phyloP scores from a whole-genome alignment of 2,113 vertebrate species.

The Ovis aries region DNA sequence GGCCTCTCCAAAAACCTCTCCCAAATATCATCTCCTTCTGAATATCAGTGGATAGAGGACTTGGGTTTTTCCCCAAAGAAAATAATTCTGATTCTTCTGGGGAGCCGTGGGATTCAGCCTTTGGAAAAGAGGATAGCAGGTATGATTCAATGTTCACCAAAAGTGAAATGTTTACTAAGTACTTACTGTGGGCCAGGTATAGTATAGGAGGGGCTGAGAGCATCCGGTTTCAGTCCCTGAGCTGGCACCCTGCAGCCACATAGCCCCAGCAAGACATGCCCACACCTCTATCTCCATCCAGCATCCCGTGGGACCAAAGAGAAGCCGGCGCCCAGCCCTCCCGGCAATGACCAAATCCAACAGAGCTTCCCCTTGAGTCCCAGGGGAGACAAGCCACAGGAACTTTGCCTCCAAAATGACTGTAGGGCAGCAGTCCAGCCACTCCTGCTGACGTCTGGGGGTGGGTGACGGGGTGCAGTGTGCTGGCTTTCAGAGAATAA shows the following conservation, averaged over 20 bases:
- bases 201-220: neutral
- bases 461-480: neutral
- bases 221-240: neutral
- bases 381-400: neutral
- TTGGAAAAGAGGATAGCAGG: neutral
- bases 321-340: neutral
- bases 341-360: neutral
- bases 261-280: neutral
- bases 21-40: neutral
- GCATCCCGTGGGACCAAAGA: neutral
- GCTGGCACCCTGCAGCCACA: neutral
- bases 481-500: slow-evolving; percentile 20
- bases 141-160: neutral
- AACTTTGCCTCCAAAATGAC: neutral
- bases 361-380: neutral
- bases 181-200: neutral
- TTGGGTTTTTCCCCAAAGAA: neutral
- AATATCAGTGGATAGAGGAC: neutral
- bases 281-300: neutral
- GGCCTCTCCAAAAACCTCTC: neutral
- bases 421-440: neutral
- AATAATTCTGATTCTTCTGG: neutral
- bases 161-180: neutral
- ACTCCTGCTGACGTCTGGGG: neutral
- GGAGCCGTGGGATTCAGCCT: neutral